Evolutionary conservation across 2,888 invertebrate species (phyloP), one percentile per base, ranked within the genome.

Genomic region (Leucophora obtusa): DNA sequence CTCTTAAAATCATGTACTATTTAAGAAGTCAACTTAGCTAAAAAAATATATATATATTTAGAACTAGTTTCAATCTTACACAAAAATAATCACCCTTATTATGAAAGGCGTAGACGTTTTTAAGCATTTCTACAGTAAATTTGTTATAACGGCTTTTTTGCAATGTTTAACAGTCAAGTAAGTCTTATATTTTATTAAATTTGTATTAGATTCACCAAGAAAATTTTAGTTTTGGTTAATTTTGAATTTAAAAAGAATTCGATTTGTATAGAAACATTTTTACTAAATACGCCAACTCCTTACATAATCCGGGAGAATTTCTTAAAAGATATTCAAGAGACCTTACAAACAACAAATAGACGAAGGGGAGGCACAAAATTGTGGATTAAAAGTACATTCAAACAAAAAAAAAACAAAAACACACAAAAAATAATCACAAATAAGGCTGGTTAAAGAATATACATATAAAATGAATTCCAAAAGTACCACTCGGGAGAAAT

Each of bases 371-470:
- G 28, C 28, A 28, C 14, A n/a, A 33, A 51, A 17, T 18, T 18
- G 53, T 53, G 14, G 6, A 28, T n/a, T 28, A 11, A 54, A 54
- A 18, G 2, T 2, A 38, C 28, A 15, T 24, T 53, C 35, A 51
- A 59, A 59, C 38, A 17, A 56, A 43, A 72, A 21, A 21, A 56
- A 58, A 54, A 18, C 53, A 51, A 50, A 28, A n/a, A 63, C 5
- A 53, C 0, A n/a, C 0, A 66, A 56, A 63, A 60, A 63, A 21
- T 54, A 68, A 80, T 68, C 62, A 76, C 68, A 76, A 75, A 76
- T n/a, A 54, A 69, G 53, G 76, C 71, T 71, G 58, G 50, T 58
- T 70, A 50, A 38, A 59, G n/a, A n/a, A n/a, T n/a, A n/a, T 6
- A 7, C 68, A 54, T 58, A 10, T 56, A 56, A 66, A 62, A 50